Percentiles rank a stretch among this genome's conserved stretches.
phyloP scores from a whole-genome alignment of 1,140 invertebrate genomes.

The Listronotus bonariensis region DNA sequence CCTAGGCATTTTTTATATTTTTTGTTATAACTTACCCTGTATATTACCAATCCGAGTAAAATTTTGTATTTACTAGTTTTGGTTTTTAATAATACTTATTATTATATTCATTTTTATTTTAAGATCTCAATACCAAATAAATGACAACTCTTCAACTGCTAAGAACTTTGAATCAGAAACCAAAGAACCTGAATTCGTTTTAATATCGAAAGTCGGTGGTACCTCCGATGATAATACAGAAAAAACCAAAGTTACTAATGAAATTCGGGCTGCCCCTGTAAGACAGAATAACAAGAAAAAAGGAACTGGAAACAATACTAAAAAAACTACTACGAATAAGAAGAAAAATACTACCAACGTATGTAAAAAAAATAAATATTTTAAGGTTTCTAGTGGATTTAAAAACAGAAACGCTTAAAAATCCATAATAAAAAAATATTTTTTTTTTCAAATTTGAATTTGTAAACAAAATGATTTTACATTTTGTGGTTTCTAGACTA shows the following conservation, averaged over 20 bases:
- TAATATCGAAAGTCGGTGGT: conserved; percentile 49
- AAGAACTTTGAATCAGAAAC: neutral
- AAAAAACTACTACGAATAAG: conserved; percentile 58
- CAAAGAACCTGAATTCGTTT: conserved; percentile 47
- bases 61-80: too few relatives aligned
- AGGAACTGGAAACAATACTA: conserved; percentile 47
- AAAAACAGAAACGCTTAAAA: too few relatives aligned
- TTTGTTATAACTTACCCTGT: too few relatives aligned
- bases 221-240: conserved; percentile 23
- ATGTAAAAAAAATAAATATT: conserved; percentile 49
- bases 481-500: too few relatives aligned
- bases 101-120: too few relatives aligned
- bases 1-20: too few relatives aligned
- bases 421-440: too few relatives aligned
- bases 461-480: too few relatives aligned
- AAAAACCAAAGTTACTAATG: conserved; percentile 31
- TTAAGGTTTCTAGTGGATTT: neutral
- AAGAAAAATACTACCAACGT: conserved; percentile 52
- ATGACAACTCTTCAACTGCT: neutral
- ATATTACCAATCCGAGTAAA: too few relatives aligned
- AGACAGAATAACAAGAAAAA: conserved; percentile 54
- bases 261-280: conserved; percentile 24
- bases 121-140: neutral
- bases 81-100: too few relatives aligned
- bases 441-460: too few relatives aligned